Base-by-base conservation (phyloP, 1,140 invertebrate genomes). In the Bursaphelenchus mucronatus region DNA sequence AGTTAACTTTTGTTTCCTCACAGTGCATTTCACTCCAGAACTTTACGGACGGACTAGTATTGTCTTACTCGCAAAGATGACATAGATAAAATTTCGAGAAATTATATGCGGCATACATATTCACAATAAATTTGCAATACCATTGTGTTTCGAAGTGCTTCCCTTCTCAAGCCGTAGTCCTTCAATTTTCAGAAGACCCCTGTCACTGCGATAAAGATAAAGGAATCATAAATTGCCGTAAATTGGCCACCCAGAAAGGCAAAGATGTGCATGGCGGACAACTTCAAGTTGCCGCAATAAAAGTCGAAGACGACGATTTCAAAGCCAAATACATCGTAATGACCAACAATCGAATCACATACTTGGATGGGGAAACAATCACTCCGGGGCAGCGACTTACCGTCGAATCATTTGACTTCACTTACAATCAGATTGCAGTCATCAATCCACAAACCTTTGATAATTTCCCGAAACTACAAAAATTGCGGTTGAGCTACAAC, bases 401-500 rank as follows among this genome's bases (percentile, higher is more conserved):
- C 1, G 57, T 59, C 11, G 30, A n/a, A 50, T 2, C 19, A 13
- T 11, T 59, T 15, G 57, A 59, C 30, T 59, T 59, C 40, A 43
- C 11, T 13, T 13, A 11, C 57, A 59, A 59, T 59, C 40, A 30
- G 4, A 39, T 59, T 13, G 45, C 15, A 2, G 11, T 11, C 4
- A 59, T 59, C 40, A 44, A 30, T 39, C 13, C 15, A n/a, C 13
- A 59, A 45, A 44, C 57, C 47, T 59, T 59, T 39, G 41, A 44
- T 7, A 59, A 59, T n/a, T 59, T 59, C 41, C 13, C 13, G 11
- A 40, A 40, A n/a, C 41, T 59, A 3, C 1, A 39, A 3, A 59
- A 59, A 50, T 39, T 59, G 13, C 57, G 57, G 19, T 9, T 59
- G n/a, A 59, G 10, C 57, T 11, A 59, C 44, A 59, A 59, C 30